Evolutionary conservation across 30 jellyfish, hydroid and myxozoan genomes (phyloP), one percentile per base, ranked within the genome.

Genomic region (Aurelia sp.): DNA sequence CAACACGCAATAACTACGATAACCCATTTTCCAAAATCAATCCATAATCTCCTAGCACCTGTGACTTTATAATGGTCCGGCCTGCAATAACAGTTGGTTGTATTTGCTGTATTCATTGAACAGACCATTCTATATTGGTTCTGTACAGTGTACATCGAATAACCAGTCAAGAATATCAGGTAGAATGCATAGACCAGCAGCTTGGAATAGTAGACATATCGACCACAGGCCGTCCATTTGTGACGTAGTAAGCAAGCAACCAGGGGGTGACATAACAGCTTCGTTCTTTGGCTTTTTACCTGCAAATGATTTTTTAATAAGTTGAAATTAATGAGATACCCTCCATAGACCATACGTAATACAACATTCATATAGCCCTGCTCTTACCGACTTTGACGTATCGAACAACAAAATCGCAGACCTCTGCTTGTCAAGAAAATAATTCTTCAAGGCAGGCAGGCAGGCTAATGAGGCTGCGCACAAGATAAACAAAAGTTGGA

Each of bases 201-300:
- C 67, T 89, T 96, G 18, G 98, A 63, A 59, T 96, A 96, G 90
- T 96, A 96, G 30, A 96, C 98, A 72, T 96, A 92, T 38, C 98
- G 92, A 7, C 98, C 98, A 57, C 70, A 96, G 5, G 97, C 76
- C 18, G 91, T 74, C 99, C 99, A 96, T 81, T 96, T 96, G 91
- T 93, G 90, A 33, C 99, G 96, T 18, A 96, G 86, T 33, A 96
- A 82, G 72, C 96, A 92, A 30, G 98, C 82, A 19, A 96, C 98
- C 89, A 96, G 76, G 10, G 99, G 99, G 69, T 96, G 99, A 15
- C 96, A 84, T 5, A 96, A 91, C 63, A 96, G 86, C 82, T 91
- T 89, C 31, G 97, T 86, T 11, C 99, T 90, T 72, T 92, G 97
- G 71, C 93, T 96, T 80, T 89, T 87, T 13, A 96, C 98, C 99